phyloP scores from a whole-genome alignment of 2,797 vertebrate genomes.

The Tauraco hartlaubi region DNA sequence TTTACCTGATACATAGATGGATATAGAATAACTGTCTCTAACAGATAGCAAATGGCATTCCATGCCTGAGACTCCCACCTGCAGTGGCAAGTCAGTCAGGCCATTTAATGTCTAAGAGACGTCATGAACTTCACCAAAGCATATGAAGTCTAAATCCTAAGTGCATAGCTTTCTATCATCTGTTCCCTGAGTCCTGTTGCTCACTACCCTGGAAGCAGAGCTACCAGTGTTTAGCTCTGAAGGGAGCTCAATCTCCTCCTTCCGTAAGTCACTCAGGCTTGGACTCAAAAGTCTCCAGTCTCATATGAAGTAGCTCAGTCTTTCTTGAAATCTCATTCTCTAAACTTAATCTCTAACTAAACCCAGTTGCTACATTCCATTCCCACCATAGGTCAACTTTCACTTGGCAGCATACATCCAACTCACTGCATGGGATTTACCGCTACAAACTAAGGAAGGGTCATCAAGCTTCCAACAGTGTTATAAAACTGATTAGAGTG shows the following conservation, averaged over 20 bases:
- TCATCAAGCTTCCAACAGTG: background rate
- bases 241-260: background rate
- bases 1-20: background rate
- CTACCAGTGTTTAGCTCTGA: background rate
- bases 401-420: background rate
- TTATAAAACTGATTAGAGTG: background rate
- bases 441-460: background rate
- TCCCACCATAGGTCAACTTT: background rate
- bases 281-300: background rate
- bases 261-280: background rate
- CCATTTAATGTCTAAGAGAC: background rate
- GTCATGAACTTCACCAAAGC: background rate
- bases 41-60: background rate
- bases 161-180: background rate
- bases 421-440: background rate
- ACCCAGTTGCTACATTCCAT: background rate
- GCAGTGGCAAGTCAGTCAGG: background rate
- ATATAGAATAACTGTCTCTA: background rate
- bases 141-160: background rate
- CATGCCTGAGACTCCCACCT: background rate
- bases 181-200: background rate
- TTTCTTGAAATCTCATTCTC: background rate
- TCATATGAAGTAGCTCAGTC: background rate
- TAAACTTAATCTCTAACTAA: background rate
- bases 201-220: background rate